phyloP scores from a whole-genome alignment of 2,797 vertebrate species.

The Natrix natrix region DNA sequence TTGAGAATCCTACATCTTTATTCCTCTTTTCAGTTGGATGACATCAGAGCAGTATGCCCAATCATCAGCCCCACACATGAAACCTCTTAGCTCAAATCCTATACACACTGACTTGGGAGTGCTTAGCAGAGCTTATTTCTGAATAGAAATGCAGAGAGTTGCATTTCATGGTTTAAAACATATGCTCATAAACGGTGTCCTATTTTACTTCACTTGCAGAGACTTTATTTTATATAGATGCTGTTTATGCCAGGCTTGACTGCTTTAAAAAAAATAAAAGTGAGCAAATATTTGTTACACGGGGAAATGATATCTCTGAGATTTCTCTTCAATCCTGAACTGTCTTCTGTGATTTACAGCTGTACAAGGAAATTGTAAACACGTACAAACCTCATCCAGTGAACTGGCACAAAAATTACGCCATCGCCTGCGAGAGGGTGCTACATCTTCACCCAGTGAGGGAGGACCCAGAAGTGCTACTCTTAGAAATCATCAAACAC shows the following conservation, averaged over 20 bases:
- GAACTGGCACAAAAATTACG: constrained; percentile 98
- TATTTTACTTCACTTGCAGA: background rate
- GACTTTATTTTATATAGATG: background rate
- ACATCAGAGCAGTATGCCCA: background rate
- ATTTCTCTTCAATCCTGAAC: background rate
- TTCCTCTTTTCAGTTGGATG: background rate
- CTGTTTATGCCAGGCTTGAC: background rate
- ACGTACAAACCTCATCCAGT: constrained; percentile 81
- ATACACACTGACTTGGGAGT: background rate
- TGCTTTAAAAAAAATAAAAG: background rate
- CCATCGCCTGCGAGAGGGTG: constrained; percentile 90
- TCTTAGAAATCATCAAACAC: constrained; percentile 82
- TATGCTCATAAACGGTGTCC: background rate
- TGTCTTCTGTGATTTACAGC: constrained; percentile 70
- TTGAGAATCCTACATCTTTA: background rate
- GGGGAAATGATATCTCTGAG: constrained; percentile 1
- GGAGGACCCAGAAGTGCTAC: constrained; percentile 75
- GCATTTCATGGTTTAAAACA: background rate
- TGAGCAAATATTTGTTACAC: background rate
- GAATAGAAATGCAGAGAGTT: background rate
- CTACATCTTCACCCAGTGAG: constrained; percentile 72
- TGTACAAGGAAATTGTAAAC: constrained; percentile 88
- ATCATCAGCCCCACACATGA: background rate
- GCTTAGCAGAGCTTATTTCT: background rate
- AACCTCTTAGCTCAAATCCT: background rate